Evolutionary conservation across 2,797 vertebrate genomes (phyloP), one percentile per base, ranked within the genome.

Genomic region (Phataginus tetradactyla): DNA sequence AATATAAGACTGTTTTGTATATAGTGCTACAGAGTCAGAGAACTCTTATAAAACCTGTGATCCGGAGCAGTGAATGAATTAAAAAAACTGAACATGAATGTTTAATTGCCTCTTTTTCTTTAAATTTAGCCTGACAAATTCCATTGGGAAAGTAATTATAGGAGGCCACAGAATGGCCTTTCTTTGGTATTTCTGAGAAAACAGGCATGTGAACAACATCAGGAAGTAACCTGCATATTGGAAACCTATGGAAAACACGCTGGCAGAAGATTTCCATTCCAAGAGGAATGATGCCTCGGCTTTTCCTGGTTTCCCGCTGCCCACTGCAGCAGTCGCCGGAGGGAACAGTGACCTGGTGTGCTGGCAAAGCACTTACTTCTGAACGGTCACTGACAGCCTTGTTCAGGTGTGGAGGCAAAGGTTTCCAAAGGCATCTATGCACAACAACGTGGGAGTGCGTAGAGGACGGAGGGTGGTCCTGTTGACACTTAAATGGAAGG

Each of bases 51-150:
- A 89, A 93, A 80, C 45, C 78, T 42, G 51, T 77, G 86, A 80
- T 89, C 87, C 80, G 45, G n/a, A 92, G 84, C 39, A 17, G 39
- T 32, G n/a, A 90, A 64, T 2, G 37, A 93, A 90, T 49, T 18
- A 3, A 69, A 92, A 89, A 91, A 80, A 75, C 61, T 72, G 77
- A 87, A 96, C 94, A 84, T 64, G 78, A 95, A n/a, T 79, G 77
- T 96, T 90, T 95, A 64, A 96, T 78, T 84, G 69, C 49, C 39
- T 51, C 75, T 71, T 95, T 86, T 55, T 68, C 86, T 96, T 96
- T 90, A 96, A 90, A 80, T 90, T 34, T 91, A 95, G 87, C 39
- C 91, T 51, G 49, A 87, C 32, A 89, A 79, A 86, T 86, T 63
- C 75, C 21, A 51, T 49, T 59, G 81, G 85, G 86, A 45, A 90